Evolutionary conservation across 1,140 invertebrate genomes (phyloP).

Genomic region (Chironomus striatipennis): DNA sequence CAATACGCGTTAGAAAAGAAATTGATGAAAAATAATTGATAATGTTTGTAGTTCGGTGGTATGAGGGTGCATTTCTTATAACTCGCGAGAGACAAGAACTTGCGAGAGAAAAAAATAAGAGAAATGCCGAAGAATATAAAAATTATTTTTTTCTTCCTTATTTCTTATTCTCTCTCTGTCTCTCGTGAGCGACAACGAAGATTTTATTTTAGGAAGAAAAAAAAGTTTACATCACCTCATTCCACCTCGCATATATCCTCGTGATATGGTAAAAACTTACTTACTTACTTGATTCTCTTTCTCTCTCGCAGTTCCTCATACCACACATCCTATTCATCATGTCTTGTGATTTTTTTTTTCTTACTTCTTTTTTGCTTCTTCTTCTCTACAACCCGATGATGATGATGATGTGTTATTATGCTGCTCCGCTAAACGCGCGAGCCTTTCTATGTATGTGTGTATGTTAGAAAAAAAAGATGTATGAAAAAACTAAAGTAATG

Average conservation of each 20-base stretch:
- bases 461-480: conserved; percentile 1
- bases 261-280: no score
- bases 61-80: conserved; percentile 14
- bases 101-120: not conserved
- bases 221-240: no score
- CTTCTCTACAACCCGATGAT: not conserved
- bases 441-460: not conserved
- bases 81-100: not conserved
- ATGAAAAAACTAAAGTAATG: not conserved
- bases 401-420: conserved; percentile 23
- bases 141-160: not conserved
- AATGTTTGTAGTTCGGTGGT: not conserved
- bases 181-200: not conserved
- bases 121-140: not conserved
- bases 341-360: not conserved
- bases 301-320: no score
- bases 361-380: not conserved
- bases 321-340: no score
- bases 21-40: conserved; percentile 19
- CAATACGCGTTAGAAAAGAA: conserved; percentile 19
- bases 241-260: no score
- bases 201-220: not conserved
- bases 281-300: no score
- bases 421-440: not conserved
- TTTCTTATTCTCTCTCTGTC: not conserved